Conservation (phyloP, 2,888 invertebrate genomes). For the Drosophila diplacantha region DNA sequence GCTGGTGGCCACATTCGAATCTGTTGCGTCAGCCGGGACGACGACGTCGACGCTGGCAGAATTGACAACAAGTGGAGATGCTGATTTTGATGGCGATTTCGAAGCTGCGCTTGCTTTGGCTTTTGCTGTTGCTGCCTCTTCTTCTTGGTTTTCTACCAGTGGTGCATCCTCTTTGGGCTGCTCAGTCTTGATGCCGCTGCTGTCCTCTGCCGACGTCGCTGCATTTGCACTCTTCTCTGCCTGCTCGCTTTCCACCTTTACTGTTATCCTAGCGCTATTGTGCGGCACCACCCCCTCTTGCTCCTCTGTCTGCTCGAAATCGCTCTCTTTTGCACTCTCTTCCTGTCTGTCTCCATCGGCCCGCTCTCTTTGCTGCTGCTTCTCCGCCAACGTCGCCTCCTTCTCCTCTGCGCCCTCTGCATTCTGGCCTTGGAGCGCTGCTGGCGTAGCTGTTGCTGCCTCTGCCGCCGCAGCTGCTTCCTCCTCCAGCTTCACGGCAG, state of each 20-base stretch:
- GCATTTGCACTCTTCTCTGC: slow-evolving; percentile 13
- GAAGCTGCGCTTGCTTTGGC: slow-evolving; percentile 11
- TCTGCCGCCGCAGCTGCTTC: slow-evolving; percentile 34
- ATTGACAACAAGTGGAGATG: slow-evolving; percentile 65
- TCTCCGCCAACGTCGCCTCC: neutral
- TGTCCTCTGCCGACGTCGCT: slow-evolving; percentile 11
- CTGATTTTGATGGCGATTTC: slow-evolving; percentile 24
- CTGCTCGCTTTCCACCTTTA: slow-evolving; percentile 24
- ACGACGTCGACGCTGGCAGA: slow-evolving; percentile 45
- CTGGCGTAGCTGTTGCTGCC: slow-evolving; percentile 17
- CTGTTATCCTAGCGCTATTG: slow-evolving; percentile 18
- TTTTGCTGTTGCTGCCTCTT: slow-evolving; percentile 21
- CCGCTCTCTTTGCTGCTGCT: slow-evolving; percentile 18
- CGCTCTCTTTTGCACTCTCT: slow-evolving; percentile 11
- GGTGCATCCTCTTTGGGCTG: slow-evolving; percentile 5
- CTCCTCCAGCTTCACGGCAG: slow-evolving; percentile 47
- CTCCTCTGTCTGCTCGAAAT: slow-evolving; percentile 18
- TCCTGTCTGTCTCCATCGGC: slow-evolving; percentile 8
- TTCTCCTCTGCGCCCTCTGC: slow-evolving; percentile 23
- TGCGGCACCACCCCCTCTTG: slow-evolving; percentile 21
- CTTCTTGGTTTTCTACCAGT: slow-evolving; percentile 1
- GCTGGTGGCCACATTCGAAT: slow-evolving; percentile 42
- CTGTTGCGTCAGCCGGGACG: slow-evolving; percentile 57
- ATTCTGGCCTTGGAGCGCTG: slow-evolving; percentile 30
- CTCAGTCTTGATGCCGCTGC: slow-evolving; percentile 36